Conservation (phyloP, 2,888 invertebrate genomes). For the Catocala fraxini region DNA sequence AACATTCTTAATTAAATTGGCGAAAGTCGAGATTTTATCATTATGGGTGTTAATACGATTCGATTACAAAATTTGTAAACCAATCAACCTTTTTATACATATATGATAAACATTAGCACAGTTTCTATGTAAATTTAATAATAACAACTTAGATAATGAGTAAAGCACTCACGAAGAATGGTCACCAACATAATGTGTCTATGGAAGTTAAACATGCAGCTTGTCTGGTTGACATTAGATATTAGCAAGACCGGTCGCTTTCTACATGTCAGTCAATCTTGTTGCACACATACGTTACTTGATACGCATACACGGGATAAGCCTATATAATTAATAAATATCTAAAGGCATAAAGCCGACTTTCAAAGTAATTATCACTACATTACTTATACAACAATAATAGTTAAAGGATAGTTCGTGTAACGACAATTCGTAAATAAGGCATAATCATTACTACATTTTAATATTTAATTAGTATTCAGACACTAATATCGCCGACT, state of each 20-base stretch:
- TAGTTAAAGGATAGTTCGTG: too few species aligned
- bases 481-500: too few species aligned
- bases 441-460: too few species aligned
- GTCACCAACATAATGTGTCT: conserved; percentile 46
- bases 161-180: conserved; percentile 50
- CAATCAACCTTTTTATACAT: conserved; percentile 10
- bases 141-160: conserved; percentile 46
- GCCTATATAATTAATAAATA: too few species aligned
- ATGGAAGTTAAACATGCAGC: conserved; percentile 13
- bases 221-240: conserved; percentile 55
- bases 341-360: too few species aligned
- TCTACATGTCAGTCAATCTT: conserved; percentile 40
- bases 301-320: conserved; percentile 28
- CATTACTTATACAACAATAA: too few species aligned
- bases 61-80: conserved; percentile 40
- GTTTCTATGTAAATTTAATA: conserved; percentile 18
- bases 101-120: neutral
- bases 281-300: conserved; percentile 32
- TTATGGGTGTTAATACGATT: conserved; percentile 40
- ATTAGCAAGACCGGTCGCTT: conserved; percentile 51
- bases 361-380: too few species aligned
- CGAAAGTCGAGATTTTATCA: conserved; percentile 42
- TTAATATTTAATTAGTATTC: too few species aligned
- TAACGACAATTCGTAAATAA: too few species aligned
- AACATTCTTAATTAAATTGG: conserved; percentile 51